These are phyloP conservation scores for Tethea ocularis DNA, from an alignment of 2,888 invertebrate species.

Conservation along the genomic window DNA sequence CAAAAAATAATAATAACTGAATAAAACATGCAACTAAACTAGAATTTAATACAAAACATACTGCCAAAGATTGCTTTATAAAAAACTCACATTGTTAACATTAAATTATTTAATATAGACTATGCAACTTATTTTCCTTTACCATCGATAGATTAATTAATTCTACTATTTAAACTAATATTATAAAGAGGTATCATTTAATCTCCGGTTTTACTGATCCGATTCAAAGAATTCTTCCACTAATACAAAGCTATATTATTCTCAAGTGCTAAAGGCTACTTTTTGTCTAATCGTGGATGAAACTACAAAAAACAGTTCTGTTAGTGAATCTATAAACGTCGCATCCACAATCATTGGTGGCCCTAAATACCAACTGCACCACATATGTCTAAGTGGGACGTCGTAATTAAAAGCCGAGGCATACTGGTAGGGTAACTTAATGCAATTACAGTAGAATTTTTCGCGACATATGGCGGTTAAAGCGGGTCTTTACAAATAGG, in stretches of 20 bases:
- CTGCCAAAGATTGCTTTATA: not conserved
- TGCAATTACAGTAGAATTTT: constrained; percentile 81
- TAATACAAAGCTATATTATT: too few relatives aligned
- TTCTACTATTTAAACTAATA: too few relatives aligned
- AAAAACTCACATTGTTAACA: not conserved
- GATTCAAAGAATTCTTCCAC: too few relatives aligned
- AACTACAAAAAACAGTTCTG: too few relatives aligned
- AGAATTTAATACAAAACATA: too few relatives aligned
- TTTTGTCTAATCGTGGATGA: too few relatives aligned
- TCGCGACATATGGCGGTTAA: constrained; percentile 78
- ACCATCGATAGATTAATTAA: not conserved
- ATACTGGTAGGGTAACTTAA: constrained; percentile 74
- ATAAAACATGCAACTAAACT: too few relatives aligned
- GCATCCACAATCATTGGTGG: not conserved
- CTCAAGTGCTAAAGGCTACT: too few relatives aligned
- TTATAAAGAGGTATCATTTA: too few relatives aligned
- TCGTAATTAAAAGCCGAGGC: constrained; percentile 76
- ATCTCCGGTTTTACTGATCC: too few relatives aligned
- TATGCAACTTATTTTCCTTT: not conserved
- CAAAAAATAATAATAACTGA: too few relatives aligned
- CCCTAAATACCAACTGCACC: constrained; percentile 34
- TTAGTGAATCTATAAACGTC: constrained; percentile 1
- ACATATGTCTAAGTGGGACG: constrained; percentile 81
- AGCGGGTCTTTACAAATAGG: constrained; percentile 44
- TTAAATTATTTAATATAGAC: not conserved